phyloP scores from a whole-genome alignment of 2,113 vertebrate genomes.

The Corythoichthys intestinalis region DNA sequence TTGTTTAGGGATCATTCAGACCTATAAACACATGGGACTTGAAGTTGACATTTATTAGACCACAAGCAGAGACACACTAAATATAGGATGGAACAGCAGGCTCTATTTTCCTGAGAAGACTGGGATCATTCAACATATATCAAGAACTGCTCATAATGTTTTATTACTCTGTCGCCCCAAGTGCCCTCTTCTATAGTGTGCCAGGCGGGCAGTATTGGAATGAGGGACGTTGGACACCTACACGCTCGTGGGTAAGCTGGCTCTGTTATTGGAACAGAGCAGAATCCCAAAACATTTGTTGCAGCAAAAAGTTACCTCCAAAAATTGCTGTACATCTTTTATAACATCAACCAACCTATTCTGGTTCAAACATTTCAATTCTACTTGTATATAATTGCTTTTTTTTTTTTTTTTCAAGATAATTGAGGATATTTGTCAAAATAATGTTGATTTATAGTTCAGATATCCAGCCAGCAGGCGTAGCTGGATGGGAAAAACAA shows the following conservation, averaged over 20 bases:
- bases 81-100: neutral
- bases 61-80: neutral
- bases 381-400: no score
- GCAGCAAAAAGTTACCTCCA: neutral
- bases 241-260: neutral
- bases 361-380: no score
- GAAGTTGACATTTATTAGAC: neutral
- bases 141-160: neutral
- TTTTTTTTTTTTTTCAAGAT: no score
- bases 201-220: neutral
- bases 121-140: neutral
- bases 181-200: neutral
- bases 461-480: no score
- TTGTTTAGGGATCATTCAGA: neutral
- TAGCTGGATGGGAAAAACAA: no score
- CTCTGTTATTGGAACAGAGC: neutral
- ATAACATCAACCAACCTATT: neutral
- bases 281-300: neutral
- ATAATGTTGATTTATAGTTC: no score
- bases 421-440: no score
- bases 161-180: neutral
- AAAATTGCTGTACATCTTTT: neutral
- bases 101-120: neutral
- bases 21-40: neutral
- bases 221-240: neutral